Conservation (phyloP, 2,113 vertebrate genomes). For the Neodon shergylaensis region DNA sequence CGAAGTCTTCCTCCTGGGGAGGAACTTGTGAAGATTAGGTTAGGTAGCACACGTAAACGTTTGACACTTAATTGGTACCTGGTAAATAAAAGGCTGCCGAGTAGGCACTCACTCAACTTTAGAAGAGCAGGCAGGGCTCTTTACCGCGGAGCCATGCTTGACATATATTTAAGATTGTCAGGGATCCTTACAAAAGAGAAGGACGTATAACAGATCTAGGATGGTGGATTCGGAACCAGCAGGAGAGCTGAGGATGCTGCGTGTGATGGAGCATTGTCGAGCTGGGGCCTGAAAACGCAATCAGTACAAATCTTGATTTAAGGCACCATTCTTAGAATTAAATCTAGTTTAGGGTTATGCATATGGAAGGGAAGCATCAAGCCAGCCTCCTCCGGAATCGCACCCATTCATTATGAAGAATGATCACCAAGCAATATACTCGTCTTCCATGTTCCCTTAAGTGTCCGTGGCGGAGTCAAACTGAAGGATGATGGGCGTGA, state of each 20-base stretch:
- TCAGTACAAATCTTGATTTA: conserved; percentile 2
- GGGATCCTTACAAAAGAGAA: conserved; percentile 31
- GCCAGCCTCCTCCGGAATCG: conserved; percentile 21
- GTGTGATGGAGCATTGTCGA: neutral
- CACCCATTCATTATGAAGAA: conserved; percentile 40
- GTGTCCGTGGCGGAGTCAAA: conserved; percentile 43
- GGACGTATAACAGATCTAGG: neutral
- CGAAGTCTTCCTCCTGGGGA: neutral
- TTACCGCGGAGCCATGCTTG: neutral
- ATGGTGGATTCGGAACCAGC: neutral
- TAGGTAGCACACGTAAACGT: conserved; percentile 32
- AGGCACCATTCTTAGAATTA: conserved; percentile 50
- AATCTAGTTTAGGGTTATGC: conserved; percentile 45
- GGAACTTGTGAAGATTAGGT: conserved; percentile 24
- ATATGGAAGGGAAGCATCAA: neutral
- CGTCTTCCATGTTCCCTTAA: conserved; percentile 26
- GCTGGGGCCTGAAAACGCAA: neutral
- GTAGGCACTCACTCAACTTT: neutral
- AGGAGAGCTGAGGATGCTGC: neutral
- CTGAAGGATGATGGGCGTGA: conserved; percentile 16
- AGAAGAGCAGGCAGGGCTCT: too few species aligned
- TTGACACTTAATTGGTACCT: neutral
- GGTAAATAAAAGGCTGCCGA: conserved; percentile 5
- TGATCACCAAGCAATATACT: conserved; percentile 25
- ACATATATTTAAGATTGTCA: neutral